Evolutionary conservation across 1,140 invertebrate genomes (phyloP).

Genomic region (Parasteatoda tepidariorum): DNA sequence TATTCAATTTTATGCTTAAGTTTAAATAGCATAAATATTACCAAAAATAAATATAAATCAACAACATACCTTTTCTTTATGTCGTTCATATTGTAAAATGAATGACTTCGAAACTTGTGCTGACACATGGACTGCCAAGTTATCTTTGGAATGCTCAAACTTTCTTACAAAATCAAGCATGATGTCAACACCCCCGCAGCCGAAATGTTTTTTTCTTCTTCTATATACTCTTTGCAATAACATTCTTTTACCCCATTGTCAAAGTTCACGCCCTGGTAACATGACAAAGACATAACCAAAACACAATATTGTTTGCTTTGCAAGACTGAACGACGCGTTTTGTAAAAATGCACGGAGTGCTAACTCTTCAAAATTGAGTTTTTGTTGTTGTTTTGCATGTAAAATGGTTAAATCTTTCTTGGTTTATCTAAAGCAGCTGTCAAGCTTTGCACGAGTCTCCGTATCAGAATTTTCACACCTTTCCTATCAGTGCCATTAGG

Average conservation of each 20-base stretch:
- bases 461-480: background rate
- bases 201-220: background rate
- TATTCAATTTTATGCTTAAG: too few species aligned
- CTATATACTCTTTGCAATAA: background rate
- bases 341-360: too few species aligned
- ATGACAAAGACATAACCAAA: background rate
- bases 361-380: too few species aligned
- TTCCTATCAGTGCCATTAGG: background rate
- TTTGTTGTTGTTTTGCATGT: too few species aligned
- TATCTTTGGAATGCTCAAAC: background rate
- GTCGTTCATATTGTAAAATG: conserved; percentile 39
- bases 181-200: background rate
- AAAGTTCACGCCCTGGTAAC: background rate
- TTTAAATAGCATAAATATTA: too few species aligned
- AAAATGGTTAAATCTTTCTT: too few species aligned
- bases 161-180: background rate
- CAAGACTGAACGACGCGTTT: too few species aligned
- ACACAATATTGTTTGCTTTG: background rate
- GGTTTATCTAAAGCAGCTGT: background rate
- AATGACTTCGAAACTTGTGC: conserved; percentile 16
- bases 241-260: background rate
- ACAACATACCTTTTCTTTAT: conserved; percentile 46
- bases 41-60: too few species aligned
- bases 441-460: background rate
- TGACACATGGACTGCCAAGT: conserved; percentile 39